Evolutionary conservation across 2,797 vertebrate genomes (phyloP), one percentile per base, ranked within the genome.

Genomic region (Apodemus agrarius): DNA sequence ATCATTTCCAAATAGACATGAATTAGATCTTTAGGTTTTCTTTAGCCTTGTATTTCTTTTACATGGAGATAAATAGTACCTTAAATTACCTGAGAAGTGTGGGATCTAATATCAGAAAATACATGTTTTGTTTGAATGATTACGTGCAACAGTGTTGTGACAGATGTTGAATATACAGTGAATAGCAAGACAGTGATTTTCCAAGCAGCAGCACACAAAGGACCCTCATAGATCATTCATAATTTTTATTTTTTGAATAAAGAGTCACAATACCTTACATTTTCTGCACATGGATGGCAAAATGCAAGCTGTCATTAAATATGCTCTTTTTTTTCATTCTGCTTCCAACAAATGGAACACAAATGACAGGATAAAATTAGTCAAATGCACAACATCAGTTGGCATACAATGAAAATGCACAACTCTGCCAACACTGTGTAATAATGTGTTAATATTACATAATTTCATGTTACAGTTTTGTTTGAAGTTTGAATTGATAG

Each of bases 201-300:
- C 78, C 75, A 95, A 96, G 96, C 67, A 96, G 31, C 21, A 7
- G 1, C 75, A n/a, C 2, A 49, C 31, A 82, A 83, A 91, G 43
- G 24, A 40, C 21, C 11, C 0, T 63, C 52, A 61, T 40, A 83
- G 76, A 89, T 76, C 95, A 90, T 84, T 86, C 92, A 26, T 26
- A 6, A 57, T 82, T 93, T 97, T 87, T 21, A 94, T 40, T 95
- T 86, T 97, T 93, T 84, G 12, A 95, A 91, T 84, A 93, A 97
- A 85, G 1, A 10, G 93, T n/a, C 93, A 69, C 31, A 83, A n/a
- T 82, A 78, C 81, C 81, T 95, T 87, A 67, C 1, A 81, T 81
- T 94, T 87, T 2, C 37, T 93, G 19, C 13, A 0, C 46, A 29
- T 65, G 46, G 9, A 82, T 69, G 65, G 26, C 49, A 91, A 96